Percentiles rank a stretch among this genome's conserved stretches.
Conservation (phyloP, 2,797 vertebrate genomes). For the Sibirionetta formosa region DNA sequence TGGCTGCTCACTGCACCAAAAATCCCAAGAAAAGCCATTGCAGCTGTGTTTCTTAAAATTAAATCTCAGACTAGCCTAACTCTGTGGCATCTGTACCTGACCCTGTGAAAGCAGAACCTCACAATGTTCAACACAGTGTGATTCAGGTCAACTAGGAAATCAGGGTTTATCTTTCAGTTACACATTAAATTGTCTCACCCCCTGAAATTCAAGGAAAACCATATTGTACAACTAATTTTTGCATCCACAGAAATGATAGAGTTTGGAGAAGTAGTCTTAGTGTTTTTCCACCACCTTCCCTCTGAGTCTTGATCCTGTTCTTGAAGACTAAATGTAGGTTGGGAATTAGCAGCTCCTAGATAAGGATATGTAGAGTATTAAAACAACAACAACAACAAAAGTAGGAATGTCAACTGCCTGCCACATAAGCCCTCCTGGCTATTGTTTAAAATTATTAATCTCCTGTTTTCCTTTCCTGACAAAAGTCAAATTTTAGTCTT, state of each 20-base stretch:
- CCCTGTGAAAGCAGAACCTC: not conserved
- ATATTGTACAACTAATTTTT: not conserved
- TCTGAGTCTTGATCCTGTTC: not conserved
- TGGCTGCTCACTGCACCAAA: not conserved
- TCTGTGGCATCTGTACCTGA: not conserved
- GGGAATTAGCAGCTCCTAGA: not conserved
- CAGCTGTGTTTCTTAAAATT: not conserved
- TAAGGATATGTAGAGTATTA: not conserved
- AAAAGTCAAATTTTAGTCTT: not conserved
- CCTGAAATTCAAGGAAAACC: not conserved
- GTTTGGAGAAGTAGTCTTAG: not conserved
- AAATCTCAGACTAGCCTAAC: not conserved
- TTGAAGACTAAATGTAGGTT: not conserved
- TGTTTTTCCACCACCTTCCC: not conserved
- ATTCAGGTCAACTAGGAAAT: not conserved
- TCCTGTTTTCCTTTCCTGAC: not conserved
- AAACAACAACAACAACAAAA: not conserved
- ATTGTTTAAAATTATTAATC: not conserved
- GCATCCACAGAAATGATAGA: not conserved
- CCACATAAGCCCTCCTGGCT: accelerated
- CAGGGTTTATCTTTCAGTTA: not conserved
- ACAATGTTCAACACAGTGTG: not conserved
- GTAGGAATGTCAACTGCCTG: not conserved
- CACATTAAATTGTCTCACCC: not conserved
- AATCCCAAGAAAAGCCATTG: not conserved